phyloP scores from a whole-genome alignment of 2,797 vertebrate species.

The Hylomyscus alleni region DNA sequence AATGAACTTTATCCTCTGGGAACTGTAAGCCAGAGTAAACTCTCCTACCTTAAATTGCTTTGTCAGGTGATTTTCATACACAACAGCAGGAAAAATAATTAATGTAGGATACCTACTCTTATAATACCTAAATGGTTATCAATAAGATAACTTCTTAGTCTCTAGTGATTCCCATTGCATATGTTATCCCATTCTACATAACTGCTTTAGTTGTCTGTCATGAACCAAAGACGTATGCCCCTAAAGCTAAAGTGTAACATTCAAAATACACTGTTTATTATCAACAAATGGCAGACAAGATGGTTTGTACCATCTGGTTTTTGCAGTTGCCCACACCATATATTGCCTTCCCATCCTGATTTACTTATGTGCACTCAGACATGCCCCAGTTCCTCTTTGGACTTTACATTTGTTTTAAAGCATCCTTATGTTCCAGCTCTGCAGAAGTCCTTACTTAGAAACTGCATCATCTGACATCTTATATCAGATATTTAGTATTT shows the following conservation, averaged over 20 bases:
- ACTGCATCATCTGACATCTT: neutral
- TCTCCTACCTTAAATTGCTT: neutral
- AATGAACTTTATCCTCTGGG: neutral
- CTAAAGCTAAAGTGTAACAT: neutral
- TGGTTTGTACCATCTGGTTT: neutral
- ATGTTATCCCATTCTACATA: neutral
- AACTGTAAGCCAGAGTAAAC: neutral
- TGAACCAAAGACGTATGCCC: neutral
- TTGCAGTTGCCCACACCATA: neutral
- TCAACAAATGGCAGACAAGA: neutral
- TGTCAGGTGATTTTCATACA: neutral
- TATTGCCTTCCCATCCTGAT: neutral
- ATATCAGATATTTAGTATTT: slow-evolving; percentile 29
- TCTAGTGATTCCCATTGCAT: neutral
- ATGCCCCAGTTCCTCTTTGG: neutral
- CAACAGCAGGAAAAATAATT: neutral
- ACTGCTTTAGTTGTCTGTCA: neutral
- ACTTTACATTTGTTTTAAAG: neutral
- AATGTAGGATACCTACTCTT: neutral
- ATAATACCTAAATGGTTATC: neutral
- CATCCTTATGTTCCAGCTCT: neutral
- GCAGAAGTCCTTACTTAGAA: neutral
- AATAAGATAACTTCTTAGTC: neutral
- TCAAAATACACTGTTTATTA: neutral
- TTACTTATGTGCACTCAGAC: neutral